These are phyloP conservation scores for Circaetus gallicus DNA, from an alignment of 2,113 vertebrate genomes.

Conservation along the genomic window DNA sequence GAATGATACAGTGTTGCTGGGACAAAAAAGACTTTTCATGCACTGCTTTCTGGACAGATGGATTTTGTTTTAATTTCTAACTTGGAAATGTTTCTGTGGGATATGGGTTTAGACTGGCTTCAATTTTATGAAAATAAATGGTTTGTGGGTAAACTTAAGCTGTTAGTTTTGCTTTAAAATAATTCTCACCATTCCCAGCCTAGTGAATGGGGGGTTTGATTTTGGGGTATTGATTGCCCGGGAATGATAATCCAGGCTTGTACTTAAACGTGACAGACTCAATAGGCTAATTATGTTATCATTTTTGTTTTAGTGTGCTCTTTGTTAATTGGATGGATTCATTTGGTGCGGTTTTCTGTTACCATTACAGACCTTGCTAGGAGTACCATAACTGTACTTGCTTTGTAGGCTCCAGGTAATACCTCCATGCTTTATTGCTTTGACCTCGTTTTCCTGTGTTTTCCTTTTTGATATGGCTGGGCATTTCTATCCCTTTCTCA, in stretches of 20 bases:
- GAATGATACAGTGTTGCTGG: not conserved
- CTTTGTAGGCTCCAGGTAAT: slow-evolving; percentile 33
- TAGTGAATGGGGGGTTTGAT: not conserved
- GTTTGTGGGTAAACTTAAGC: not conserved
- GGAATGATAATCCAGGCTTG: not conserved
- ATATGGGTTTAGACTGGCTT: not conserved
- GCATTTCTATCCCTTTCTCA: slow-evolving; percentile 29
- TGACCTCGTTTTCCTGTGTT: slow-evolving; percentile 2
- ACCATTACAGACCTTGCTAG: slow-evolving; percentile 3
- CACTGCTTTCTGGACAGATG: not conserved
- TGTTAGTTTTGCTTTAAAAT: not conserved
- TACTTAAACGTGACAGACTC: slow-evolving; percentile 41
- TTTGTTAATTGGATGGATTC: slow-evolving; percentile 58
- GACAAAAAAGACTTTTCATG: not conserved
- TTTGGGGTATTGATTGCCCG: not conserved
- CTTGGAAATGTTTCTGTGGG: not conserved
- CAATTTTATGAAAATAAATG: not conserved
- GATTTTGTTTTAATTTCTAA: not conserved
- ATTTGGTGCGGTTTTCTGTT: slow-evolving; percentile 49
- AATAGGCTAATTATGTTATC: slow-evolving; percentile 35
- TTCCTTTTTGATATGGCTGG: slow-evolving; percentile 31
- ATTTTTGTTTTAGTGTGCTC: not conserved
- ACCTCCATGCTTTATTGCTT: slow-evolving; percentile 36
- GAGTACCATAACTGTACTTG: slow-evolving; percentile 39
- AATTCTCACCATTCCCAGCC: not conserved